These are phyloP conservation scores for Parambassis ranga DNA, from an alignment of 2,797 vertebrate genomes.

Conservation along the genomic window DNA sequence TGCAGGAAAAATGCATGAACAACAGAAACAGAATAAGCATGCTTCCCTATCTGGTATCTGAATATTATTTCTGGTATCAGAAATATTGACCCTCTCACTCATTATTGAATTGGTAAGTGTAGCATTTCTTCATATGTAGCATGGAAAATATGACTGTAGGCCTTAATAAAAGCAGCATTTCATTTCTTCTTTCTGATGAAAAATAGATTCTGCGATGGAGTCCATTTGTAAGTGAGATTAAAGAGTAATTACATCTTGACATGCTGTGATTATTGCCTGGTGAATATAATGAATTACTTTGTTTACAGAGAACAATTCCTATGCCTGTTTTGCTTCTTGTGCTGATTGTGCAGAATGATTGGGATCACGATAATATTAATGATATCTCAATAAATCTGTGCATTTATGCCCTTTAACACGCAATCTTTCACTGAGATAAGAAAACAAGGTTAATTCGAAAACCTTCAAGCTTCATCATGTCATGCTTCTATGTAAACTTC, in stretches of 20 bases:
- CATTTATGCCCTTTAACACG: constrained; percentile 16
- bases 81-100: too few relatives aligned
- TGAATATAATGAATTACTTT: constrained; percentile 45
- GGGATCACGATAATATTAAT: constrained; percentile 30
- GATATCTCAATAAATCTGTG: constrained; percentile 3
- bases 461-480: background rate
- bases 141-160: too few relatives aligned
- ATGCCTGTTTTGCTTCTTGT: constrained; percentile 5
- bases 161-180: background rate
- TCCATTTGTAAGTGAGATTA: constrained; percentile 53
- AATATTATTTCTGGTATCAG: too few relatives aligned
- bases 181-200: constrained; percentile 35
- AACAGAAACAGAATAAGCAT: background rate
- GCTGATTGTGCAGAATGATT: constrained; percentile 33
- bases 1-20: background rate
- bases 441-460: constrained; percentile 37
- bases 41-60: background rate
- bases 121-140: too few relatives aligned
- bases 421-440: constrained; percentile 25
- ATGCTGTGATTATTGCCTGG: constrained; percentile 36
- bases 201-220: constrained; percentile 28
- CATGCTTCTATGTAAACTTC: constrained; percentile 15
- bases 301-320: constrained; percentile 42
- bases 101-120: too few relatives aligned
- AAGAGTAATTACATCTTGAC: constrained; percentile 41